Conservation (phyloP, 2,888 invertebrate genomes). For the Cheilosia impressa region DNA sequence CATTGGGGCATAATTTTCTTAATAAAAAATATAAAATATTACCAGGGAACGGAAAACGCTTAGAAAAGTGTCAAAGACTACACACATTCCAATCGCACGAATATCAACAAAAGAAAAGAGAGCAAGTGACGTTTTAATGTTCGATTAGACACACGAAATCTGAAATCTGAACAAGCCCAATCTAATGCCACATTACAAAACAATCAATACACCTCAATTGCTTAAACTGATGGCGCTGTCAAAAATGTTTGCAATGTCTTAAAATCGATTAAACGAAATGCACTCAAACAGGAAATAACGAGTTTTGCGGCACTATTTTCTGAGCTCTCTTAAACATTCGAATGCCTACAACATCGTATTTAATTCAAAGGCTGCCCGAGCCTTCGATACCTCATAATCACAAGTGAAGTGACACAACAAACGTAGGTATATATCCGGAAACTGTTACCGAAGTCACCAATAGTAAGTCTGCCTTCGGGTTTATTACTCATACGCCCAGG, state of each 20-base stretch:
- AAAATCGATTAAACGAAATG: not conserved
- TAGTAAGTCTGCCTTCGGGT: constrained; percentile 3
- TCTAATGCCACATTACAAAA: no score
- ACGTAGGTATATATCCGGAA: constrained; percentile 46
- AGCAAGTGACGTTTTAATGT: no score
- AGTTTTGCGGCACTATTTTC: not conserved
- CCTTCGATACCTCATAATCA: not conserved
- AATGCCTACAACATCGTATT: not conserved
- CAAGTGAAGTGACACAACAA: not conserved
- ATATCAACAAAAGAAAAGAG: no score
- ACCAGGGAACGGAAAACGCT: no score
- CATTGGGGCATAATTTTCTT: no score
- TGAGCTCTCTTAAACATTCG: not conserved
- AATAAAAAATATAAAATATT: no score
- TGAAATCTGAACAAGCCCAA: no score
- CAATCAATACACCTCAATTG: no score
- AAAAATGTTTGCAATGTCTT: not conserved
- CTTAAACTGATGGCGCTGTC: not conserved
- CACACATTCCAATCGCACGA: no score
- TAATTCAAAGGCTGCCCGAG: not conserved
- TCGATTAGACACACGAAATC: no score
- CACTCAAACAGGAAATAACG: not conserved
- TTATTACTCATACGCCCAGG: constrained; percentile 65
- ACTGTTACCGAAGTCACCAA: constrained; percentile 1
- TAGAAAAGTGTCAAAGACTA: no score